Conservation (phyloP, 1,140 invertebrate genomes). For the Acromyrmex heyeri region DNA sequence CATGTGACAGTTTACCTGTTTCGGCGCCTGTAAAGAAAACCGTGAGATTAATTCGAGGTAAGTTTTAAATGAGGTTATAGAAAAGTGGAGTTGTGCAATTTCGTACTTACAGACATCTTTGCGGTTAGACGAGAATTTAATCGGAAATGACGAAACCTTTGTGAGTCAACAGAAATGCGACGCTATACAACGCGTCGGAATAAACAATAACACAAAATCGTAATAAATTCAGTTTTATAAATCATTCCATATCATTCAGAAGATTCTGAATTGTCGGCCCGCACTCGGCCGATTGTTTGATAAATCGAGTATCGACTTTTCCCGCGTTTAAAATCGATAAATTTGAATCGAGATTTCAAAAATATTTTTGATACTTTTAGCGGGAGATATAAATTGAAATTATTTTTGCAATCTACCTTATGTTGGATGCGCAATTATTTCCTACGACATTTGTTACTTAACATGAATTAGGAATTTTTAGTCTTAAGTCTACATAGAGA, state of each 20-base stretch:
- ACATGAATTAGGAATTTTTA: not conserved
- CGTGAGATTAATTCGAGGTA: not conserved
- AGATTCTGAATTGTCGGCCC: no score
- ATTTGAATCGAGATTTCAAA: constrained; percentile 11
- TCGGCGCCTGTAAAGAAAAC: constrained; percentile 72
- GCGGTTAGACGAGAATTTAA: not conserved
- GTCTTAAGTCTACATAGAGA: not conserved
- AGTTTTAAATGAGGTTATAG: not conserved
- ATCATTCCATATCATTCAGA: not conserved
- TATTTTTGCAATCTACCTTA: not conserved
- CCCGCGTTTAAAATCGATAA: constrained; percentile 39
- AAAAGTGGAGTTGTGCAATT: not conserved
- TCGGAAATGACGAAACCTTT: not conserved
- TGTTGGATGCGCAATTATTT: not conserved
- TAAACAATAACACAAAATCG: not conserved
- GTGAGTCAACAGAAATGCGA: not conserved
- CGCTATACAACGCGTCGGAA: not conserved
- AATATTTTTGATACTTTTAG: not conserved
- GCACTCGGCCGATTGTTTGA: not conserved
- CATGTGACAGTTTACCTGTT: constrained; percentile 69
- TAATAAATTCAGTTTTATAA: not conserved
- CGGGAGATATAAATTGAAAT: not conserved
- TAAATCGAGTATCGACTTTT: constrained; percentile 63
- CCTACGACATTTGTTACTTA: not conserved
- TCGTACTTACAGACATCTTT: constrained; percentile 68